Evolutionary conservation across 2,888 invertebrate genomes (phyloP), one percentile per base, ranked within the genome.

Genomic region (Alloplasta piceator): DNA sequence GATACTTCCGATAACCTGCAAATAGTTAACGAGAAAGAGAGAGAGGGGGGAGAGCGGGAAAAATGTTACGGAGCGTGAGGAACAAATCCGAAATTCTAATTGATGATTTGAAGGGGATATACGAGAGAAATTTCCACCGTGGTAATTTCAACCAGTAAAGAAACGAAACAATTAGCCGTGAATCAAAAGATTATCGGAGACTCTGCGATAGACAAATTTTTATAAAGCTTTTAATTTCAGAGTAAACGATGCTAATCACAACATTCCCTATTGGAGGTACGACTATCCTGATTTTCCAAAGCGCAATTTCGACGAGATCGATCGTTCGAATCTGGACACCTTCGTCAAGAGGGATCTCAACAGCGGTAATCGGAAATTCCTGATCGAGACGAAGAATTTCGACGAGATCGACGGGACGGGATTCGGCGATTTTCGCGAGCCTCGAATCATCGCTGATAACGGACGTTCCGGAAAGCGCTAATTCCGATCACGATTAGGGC

Each of bases 301-400:
- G 88, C 94, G 94, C 85, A 95, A 95, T 91, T 94, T 95, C 86
- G 95, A 95, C 87, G 95, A 95, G 89, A 95, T 95, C 87, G 95
- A 95, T 90, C 93, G 94, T 12, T 93, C 94, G 3, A 94, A 94
- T 6, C 95, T 95, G 92, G 94, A 94, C 88, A 94, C 93, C 83
- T 93, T 94, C 90, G 93, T 93, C 85, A 94, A 94, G 87, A 88
- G 91, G 26, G 50, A 6, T 39, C 6, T 1, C 46, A 5, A 6
- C 56, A 14, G 10, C 26, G 26, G 26, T 26, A 26, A 26, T 26
- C 26, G 26, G 1, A 26, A 26, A 26, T 26, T 26, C 3, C 26
- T 26, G 26, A 26, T 5, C n/a, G 46, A 10, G 12, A 6, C 4
- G 26, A 7, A 6, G 58, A 94, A 94, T 91, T 92, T 93, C 67